Evolutionary conservation across 2,797 vertebrate species (phyloP), one percentile per base, ranked within the genome.

Genomic region (Myripristis jacobus): DNA sequence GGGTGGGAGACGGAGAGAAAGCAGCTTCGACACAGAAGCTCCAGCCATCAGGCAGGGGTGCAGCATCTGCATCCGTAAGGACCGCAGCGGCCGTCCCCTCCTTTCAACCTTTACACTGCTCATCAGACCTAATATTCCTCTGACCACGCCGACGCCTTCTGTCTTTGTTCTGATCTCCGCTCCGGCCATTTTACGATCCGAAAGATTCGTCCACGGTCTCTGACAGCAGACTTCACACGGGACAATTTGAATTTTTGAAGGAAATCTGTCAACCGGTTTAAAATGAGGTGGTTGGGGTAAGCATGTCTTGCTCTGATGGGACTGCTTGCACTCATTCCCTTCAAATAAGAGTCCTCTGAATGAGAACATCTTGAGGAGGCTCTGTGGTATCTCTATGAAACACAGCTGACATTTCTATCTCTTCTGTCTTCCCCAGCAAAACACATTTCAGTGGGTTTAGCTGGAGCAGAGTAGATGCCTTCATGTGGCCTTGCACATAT

Each of bases 401-500:
- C 56, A 47, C 10, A 2, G 2, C 52, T 64, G 6, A 1, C 25
- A 27, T 63, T 46, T 38, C 25, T 27, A 3, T 54, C 25, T 18
- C 6, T 18, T 15, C 18, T 19, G 36, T 77, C 73, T 59, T 80
- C 47, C 44, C 60, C 43, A 38, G 52, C 16, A 19, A 72, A 67
- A 77, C 51, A 43, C 79, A 73, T 79, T 74, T 80, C 54, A 57
- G 25, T 53, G 62, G 77, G 44, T 43, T 59, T 52, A 58, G 66
- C 82, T 77, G 81, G 77, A 77, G 73, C 71, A 82, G 64, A 86
- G 64, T 51, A 72, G 57, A 63, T 83, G 71, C 47, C 55, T 78
- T 87, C 84, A 86, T 77, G 83, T 74, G 77, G 85, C 80, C 78
- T 51, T 82, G 80, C 80, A 84, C 83, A 83, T 53, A 69, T 80